Conservation (phyloP, 2,113 vertebrate genomes). For the Catagonus wagneri region DNA sequence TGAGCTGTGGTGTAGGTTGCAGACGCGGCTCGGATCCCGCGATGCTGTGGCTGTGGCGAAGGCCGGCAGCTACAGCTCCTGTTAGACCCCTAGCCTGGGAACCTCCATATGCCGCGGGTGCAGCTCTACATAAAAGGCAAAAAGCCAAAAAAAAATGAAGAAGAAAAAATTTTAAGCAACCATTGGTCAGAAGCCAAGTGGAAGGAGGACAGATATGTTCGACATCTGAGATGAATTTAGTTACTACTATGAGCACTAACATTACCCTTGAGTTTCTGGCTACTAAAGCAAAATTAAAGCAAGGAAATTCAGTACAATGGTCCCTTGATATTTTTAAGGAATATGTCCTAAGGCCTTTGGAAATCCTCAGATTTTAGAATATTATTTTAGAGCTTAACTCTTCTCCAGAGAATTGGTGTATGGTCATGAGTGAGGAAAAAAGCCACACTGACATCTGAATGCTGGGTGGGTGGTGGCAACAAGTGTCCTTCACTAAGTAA, state of each 20-base stretch:
- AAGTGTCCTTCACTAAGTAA: not conserved
- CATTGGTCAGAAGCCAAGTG: conserved; percentile 25
- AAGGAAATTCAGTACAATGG: not conserved
- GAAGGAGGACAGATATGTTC: conserved; percentile 22
- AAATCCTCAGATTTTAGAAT: conserved; percentile 9
- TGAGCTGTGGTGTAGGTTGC: too few relatives aligned
- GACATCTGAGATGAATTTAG: conserved; percentile 60
- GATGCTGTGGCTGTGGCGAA: too few relatives aligned
- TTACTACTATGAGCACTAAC: not conserved
- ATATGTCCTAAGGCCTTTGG: not conserved
- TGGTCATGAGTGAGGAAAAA: not conserved
- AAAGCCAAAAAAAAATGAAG: conserved; percentile 14
- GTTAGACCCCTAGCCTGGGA: too few relatives aligned
- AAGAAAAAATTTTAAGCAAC: not conserved
- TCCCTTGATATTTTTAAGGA: conserved; percentile 3
- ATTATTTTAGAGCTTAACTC: not conserved
- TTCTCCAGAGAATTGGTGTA: not conserved
- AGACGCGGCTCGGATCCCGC: too few relatives aligned
- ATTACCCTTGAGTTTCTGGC: not conserved
- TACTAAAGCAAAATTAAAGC: conserved; percentile 28
- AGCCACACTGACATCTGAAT: not conserved
- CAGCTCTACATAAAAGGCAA: too few relatives aligned
- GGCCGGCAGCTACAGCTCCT: too few relatives aligned
- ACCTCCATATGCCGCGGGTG: too few relatives aligned
- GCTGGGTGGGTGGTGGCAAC: not conserved